Evolutionary conservation across 1,140 invertebrate species (phyloP).

Genomic region (Sitophilus oryzae): DNA sequence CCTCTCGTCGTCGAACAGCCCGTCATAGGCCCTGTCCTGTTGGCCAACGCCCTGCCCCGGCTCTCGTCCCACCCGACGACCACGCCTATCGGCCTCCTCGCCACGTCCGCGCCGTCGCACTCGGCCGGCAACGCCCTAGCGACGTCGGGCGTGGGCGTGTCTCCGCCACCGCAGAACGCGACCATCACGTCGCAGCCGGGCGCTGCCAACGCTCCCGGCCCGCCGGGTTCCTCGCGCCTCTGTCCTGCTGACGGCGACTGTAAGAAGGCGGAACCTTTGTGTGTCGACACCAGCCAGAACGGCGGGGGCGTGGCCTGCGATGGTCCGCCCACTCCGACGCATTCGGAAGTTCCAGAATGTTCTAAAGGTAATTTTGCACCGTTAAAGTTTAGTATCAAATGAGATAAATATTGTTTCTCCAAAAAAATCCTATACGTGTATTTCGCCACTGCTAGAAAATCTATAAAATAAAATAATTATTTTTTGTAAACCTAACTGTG

Average conservation of each 20-base stretch:
- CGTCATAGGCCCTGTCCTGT: slow-evolving; percentile 49
- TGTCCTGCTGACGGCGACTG: slow-evolving; percentile 29
- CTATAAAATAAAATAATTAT: no score
- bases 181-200: slow-evolving; percentile 41
- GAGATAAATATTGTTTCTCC: no score
- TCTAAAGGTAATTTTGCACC: slow-evolving; percentile 40
- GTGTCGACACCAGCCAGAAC: slow-evolving; percentile 47
- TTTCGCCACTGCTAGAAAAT: no score
- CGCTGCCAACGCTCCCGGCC: slow-evolving; percentile 51
- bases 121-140: slow-evolving; percentile 27
- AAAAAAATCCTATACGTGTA: no score
- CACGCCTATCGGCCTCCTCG: slow-evolving; percentile 14
- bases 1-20: slow-evolving; percentile 27
- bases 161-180: slow-evolving; percentile 43
- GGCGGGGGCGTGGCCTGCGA: slow-evolving; percentile 44
- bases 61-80: slow-evolving; percentile 52
- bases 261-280: slow-evolving; percentile 42
- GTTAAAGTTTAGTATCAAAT: no score
- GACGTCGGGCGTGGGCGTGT: slow-evolving; percentile 37
- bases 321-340: slow-evolving; percentile 64
- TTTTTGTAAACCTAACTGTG: no score
- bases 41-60: slow-evolving; percentile 65
- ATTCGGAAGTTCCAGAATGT: slow-evolving; percentile 62
- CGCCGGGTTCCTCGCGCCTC: slow-evolving; percentile 48
- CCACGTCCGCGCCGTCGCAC: slow-evolving; percentile 34